Conservation (phyloP, 1,140 invertebrate species). For the Rhopalosiphum padi region DNA sequence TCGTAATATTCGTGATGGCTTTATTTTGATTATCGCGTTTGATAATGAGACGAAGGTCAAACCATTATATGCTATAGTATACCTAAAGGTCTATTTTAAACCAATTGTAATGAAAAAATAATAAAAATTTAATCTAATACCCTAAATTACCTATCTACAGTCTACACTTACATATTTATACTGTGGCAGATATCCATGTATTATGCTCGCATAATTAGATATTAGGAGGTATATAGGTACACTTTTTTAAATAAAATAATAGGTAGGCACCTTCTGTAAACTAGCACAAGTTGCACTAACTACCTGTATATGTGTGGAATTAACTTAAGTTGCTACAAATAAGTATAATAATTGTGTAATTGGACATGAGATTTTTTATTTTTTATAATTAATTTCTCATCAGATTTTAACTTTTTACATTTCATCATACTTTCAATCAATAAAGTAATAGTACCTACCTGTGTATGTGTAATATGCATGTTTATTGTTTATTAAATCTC, state of each 20-base stretch:
- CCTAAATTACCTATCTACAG: background rate
- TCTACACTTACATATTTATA: background rate
- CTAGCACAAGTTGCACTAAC: background rate
- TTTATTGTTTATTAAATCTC: background rate
- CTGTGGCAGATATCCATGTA: background rate
- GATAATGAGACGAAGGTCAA: conserved; percentile 1
- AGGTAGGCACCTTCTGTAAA: background rate
- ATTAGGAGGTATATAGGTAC: background rate
- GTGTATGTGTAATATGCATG: background rate
- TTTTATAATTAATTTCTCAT: background rate
- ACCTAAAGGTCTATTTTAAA: background rate
- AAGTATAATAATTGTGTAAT: background rate
- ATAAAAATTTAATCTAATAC: background rate
- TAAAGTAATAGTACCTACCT: background rate
- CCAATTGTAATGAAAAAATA: background rate
- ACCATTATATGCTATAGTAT: background rate
- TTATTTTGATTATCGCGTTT: background rate
- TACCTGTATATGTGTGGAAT: background rate
- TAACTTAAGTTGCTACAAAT: background rate
- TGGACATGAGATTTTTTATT: background rate
- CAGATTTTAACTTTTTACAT: background rate
- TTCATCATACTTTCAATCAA: background rate
- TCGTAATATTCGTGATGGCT: background rate
- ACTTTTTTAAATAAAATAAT: background rate
- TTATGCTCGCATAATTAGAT: background rate